Evolutionary conservation across 2,888 invertebrate genomes (phyloP), one percentile per base, ranked within the genome.

Genomic region (Nipponacmea schrenckii): DNA sequence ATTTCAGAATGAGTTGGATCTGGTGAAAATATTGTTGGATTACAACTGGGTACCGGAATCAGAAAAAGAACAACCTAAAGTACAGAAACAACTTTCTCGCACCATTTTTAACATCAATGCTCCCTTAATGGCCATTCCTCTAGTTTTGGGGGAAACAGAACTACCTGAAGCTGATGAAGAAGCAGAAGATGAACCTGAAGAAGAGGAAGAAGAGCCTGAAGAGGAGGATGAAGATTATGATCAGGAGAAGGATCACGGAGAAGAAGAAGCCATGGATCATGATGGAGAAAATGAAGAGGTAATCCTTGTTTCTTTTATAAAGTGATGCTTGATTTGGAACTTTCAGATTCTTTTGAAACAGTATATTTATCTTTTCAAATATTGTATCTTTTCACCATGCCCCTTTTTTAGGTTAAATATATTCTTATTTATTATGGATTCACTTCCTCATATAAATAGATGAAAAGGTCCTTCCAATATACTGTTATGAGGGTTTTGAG

Each of bases 21-120:
- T 89, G 79, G 88, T 89, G 10, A 87, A 87, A 76, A 77, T 90
- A 31, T 79, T 90, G 56, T 75, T 90, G 64, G 86, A 90, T 79
- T 78, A 80, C 69, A 79, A 79, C 63, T 90, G 87, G 79, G 81
- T 81, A 62, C 75, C 76, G 20, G 77, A 81, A 14, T 64, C 70
- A 12, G 66, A 70, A 20, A 65, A 62, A 48, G 70, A 71, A 3
- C 75, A 74, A 48, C 77, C 78, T 20, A 66, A 71, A 24, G 73
- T 85, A 45, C 74, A 73, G n/a, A 80, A 78, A 69, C 77, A 81
- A 64, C 70, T 80, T 44, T 85, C 85, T 15, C 75, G 84, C n/a
- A 79, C 79, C 27, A 64, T 56, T 56, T 56, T 56, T 56, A 62
- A 68, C 4, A 62, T 14, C 62, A 56, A 68, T 62, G 20, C 44